Base-by-base conservation (phyloP, 2,888 invertebrate species). In the Liopterus haemorrhoidalis region DNA sequence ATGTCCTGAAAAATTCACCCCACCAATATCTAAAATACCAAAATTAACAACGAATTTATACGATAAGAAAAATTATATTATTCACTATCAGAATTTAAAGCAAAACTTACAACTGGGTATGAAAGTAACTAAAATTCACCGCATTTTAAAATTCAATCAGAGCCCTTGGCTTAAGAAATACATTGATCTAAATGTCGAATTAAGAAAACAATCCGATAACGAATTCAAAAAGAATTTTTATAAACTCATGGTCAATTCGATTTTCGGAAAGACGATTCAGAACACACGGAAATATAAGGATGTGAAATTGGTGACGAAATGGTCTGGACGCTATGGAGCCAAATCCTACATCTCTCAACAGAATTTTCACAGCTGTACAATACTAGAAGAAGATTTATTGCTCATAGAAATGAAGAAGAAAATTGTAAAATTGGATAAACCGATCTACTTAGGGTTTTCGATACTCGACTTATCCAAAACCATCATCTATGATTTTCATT, bases 201-300 rank as follows among this genome's bases (percentile, higher is more conserved):
- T 49, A 33, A 44, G 58, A 39, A 59, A 53, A 28, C 33, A 48
- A 33, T 54, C 64, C 2, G 53, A 8, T 18, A 59, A 58, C 24
- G 55, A 60, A 11, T 67, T 64, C 53, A 59, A 66, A 50, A 66
- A 65, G 57, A 59, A 64, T 50, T 61, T 63, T 44, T 67, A 53
- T 44, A 67, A 69, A 51, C 49, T 65, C 8, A 61, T 65, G 58
- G 66, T 63, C 33, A 68, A 68, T 49, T 50, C 61, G 1, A 51
- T 64, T 1, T 66, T 60, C 50, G 64, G 66, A 0, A 66, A 67
- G 48, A 61, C 59, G 60, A n/a, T n/a, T n/a, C n/a, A n/a, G n/a
- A n/a, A n/a, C n/a, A n/a, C n/a, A n/a, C n/a, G n/a, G n/a, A n/a
- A 60, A 44, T 49, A 58, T 36, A 59, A 55, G 19, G 53, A 61